These are phyloP conservation scores for Phrynocephalus forsythii DNA, from an alignment of 2,797 vertebrate species.

Conservation along the genomic window DNA sequence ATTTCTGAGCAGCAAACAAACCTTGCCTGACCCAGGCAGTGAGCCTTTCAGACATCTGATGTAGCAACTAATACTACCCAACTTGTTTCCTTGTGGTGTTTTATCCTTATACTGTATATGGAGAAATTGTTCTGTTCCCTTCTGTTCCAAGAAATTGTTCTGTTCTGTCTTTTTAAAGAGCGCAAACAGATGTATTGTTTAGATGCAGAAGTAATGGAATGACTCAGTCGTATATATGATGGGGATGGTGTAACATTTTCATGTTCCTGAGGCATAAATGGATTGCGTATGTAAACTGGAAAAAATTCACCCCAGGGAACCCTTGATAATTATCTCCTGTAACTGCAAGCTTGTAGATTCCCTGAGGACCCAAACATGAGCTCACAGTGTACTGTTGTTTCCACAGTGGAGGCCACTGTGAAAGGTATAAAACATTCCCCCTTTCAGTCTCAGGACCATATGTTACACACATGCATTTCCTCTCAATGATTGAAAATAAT, in stretches of 20 bases:
- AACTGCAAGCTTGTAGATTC: slow-evolving; percentile 53
- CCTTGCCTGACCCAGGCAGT: slow-evolving; percentile 74
- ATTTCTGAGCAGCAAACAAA: slow-evolving; percentile 64
- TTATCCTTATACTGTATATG: slow-evolving; percentile 10
- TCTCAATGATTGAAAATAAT: no score
- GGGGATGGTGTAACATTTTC: slow-evolving; percentile 71
- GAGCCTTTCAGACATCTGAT: slow-evolving; percentile 57
- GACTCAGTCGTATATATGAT: slow-evolving; percentile 70
- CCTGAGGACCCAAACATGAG: slow-evolving; percentile 47
- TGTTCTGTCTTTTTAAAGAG: slow-evolving; percentile 75
- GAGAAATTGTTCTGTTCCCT: slow-evolving; percentile 69
- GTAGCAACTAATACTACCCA: slow-evolving; percentile 66
- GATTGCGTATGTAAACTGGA: slow-evolving; percentile 67
- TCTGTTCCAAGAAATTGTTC: background rate
- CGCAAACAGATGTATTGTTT: slow-evolving; percentile 78
- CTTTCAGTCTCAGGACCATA: slow-evolving; percentile 31
- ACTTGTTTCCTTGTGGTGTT: slow-evolving; percentile 76
- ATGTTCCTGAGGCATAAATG: slow-evolving; percentile 72
- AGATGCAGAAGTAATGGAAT: slow-evolving; percentile 75
- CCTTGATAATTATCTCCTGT: slow-evolving; percentile 71
- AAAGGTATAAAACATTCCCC: slow-evolving; percentile 32
- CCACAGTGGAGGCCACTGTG: slow-evolving; percentile 51
- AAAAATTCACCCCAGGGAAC: slow-evolving; percentile 67
- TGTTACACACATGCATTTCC: background rate
- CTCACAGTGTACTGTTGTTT: slow-evolving; percentile 41